Base-by-base conservation (phyloP, 2,113 vertebrate species). In the Odobenus rosmarus region DNA sequence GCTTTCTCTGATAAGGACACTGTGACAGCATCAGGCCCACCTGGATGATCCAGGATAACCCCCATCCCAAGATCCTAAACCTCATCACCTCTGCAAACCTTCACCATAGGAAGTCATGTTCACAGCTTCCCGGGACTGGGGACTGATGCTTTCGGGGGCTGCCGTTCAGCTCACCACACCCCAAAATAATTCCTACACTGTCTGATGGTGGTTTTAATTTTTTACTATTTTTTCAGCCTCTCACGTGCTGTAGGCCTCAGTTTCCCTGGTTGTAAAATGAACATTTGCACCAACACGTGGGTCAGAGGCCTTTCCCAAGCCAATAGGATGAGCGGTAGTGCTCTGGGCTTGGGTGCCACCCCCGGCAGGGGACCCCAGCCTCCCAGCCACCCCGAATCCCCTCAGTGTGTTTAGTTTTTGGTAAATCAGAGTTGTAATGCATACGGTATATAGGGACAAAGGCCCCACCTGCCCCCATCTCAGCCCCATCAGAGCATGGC, bases 371-470 rank as follows among this genome's bases (percentile, higher is more conserved):
- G 18, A 46, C 46, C 36, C 36, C 12, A 0, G 18, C 33, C 42
- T 36, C 21, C 74, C 7, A 3, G 10, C 23, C 24, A 10, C 23
- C 24, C 4, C 10, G 0, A 21, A 0, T 1, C 14, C 90, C 77
- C 19, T 14, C 21, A 0, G 11, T 28, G 1, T 23, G 9, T 39
- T 15, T 2, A 10, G 3, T 57, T 24, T 67, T 21, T 64, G 31
- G 51, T 12, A 15, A 8, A 3, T 19, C 31, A 2, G 13, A 33
- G 61, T 4, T 18, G 61, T 4, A 0, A 2, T 7, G 76, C 16
- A 1, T 15, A 0, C 2, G 1, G 42, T 13, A 2, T 7, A 0
- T 1, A 49, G 72, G 62, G 6, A 14, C 7, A 1, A 39, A 36
- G 7, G 28, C 39, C 21, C 21, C 90, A 49, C 15, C 15, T 12